Conservation (phyloP, 2,113 vertebrate genomes). For the Litocranius walleri region DNA sequence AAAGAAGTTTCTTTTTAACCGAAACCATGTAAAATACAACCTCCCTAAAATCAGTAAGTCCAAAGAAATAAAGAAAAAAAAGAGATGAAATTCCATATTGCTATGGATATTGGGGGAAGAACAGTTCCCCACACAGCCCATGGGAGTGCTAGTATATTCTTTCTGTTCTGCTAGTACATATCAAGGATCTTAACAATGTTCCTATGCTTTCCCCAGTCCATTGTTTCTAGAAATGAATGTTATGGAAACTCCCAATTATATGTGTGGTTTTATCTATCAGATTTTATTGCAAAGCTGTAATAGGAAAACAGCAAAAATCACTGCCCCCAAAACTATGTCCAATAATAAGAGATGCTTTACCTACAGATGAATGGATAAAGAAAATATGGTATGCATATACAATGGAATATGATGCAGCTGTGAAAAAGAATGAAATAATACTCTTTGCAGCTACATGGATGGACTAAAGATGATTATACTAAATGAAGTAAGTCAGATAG, state of each 20-base stretch:
- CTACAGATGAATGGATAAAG: not conserved
- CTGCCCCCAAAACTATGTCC: not conserved
- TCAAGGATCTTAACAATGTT: not conserved
- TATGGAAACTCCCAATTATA: not conserved
- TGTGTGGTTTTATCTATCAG: not conserved
- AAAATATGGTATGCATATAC: not conserved
- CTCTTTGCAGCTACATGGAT: too few species aligned
- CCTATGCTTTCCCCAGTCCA: accelerated
- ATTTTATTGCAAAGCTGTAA: not conserved
- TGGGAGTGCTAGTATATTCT: accelerated
- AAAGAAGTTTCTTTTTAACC: not conserved
- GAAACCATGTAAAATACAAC: too few species aligned
- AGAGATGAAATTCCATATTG: not conserved
- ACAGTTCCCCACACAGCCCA: accelerated
- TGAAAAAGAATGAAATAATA: not conserved
- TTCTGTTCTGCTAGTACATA: accelerated
- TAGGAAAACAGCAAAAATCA: accelerated
- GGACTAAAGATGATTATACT: not conserved
- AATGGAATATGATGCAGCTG: not conserved
- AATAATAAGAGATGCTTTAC: not conserved
- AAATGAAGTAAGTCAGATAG: not conserved
- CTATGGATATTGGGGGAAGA: not conserved
- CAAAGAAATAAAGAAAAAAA: not conserved
- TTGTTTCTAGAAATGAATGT: not conserved
- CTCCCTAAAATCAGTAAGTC: not conserved